A percentile compares a stretch with the other conserved stretches of the same genome.
phyloP scores from a whole-genome alignment of 2,888 invertebrate genomes.

The Tetranychus piercei region DNA sequence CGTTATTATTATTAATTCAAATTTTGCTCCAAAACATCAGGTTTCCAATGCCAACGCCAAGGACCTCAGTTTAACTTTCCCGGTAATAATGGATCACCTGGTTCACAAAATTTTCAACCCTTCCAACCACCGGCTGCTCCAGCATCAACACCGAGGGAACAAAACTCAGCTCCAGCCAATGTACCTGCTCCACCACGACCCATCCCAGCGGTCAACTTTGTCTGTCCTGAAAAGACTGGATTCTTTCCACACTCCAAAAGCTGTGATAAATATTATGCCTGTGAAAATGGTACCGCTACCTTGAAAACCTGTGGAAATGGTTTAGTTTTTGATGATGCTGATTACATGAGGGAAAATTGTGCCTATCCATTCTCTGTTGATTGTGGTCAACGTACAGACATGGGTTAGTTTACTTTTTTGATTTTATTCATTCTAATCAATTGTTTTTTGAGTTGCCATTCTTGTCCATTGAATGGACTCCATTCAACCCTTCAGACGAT shows the following conservation, averaged over 20 bases:
- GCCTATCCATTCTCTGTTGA: constrained; percentile 87
- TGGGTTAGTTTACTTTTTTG: constrained; percentile 41
- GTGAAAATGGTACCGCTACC: constrained; percentile 68
- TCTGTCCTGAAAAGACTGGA: constrained; percentile 36
- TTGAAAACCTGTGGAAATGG: constrained; percentile 85
- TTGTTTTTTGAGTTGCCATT: background rate
- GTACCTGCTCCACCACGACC: background rate
- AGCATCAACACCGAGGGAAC: background rate
- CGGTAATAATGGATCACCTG: background rate
- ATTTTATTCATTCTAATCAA: background rate
- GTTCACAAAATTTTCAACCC: background rate
- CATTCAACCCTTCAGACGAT: no score
- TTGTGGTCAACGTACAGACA: constrained; percentile 65
- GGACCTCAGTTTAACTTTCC: constrained; percentile 6
- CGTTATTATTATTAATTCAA: background rate
- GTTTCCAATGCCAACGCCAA: background rate
- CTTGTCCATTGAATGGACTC: background rate
- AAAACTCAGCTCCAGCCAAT: background rate
- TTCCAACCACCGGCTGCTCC: background rate
- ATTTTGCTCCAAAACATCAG: background rate
- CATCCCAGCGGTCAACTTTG: background rate
- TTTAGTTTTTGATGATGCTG: constrained; percentile 69
- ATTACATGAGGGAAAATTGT: constrained; percentile 78
- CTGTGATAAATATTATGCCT: constrained; percentile 90
- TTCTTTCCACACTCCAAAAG: constrained; percentile 75